Evolutionary conservation across 2,113 vertebrate species (phyloP), one percentile per base, ranked within the genome.

Genomic region (Oreochromis tanganicae): DNA sequence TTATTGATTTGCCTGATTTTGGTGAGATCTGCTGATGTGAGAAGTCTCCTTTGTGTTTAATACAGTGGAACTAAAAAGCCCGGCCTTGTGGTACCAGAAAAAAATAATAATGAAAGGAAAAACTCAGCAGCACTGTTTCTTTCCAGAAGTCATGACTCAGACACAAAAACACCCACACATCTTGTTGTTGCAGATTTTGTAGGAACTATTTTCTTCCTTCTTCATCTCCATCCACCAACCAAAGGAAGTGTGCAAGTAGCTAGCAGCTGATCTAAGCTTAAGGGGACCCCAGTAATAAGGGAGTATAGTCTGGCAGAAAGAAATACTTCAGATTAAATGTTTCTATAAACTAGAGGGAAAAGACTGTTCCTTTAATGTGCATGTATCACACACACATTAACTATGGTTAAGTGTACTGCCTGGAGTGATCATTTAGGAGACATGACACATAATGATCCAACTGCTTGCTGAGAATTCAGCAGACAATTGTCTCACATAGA

Each of bases 51-150:
- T 75, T 29, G 43, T 75, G 21, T 5, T 48, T 29, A 75, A 16
- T 29, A 48, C 19, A 75, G 0, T 0, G 1, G 43, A 32, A 12
- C 9, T 50, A 32, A 75, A 75, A 50, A 75, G 43, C 9, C 16
- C 4, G 8, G 21, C 41, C 9, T 75, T 46, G 41, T 48, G 24
- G 3, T 29, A 16, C 24, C 43, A 75, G 71, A 3, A 19, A 50
- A 1, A 48, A 75, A 50, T 19, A 19, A 27, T 29, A 50, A 75
- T 12, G 16, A 19, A 75, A 75, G 24, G 24, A 75, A 50, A 29
- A 75, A 50, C 16, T 50, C 43, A 32, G 71, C 71, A 50, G 24
- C 14, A 19, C 9, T 75, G 16, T 75, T 48, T 32, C 16, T 50
- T 50, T 29, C 24, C 41, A 46, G 68, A 41, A 68, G 19, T 73